Conservation (phyloP, 2,113 vertebrate genomes). For the Typhlomys cinereus region DNA sequence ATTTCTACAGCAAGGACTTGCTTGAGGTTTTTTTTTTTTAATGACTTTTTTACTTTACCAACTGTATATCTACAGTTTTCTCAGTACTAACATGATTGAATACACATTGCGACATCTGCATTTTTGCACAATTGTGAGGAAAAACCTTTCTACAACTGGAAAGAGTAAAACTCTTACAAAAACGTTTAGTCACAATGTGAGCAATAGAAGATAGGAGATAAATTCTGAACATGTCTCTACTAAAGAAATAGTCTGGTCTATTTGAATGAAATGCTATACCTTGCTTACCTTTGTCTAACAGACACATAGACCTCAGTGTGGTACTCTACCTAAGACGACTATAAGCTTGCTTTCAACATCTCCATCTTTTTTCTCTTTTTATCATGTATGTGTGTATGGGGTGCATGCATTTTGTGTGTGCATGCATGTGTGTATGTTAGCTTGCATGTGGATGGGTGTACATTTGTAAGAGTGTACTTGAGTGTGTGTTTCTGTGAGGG, state of each 20-base stretch:
- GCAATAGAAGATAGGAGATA: background rate
- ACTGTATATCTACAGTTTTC: background rate
- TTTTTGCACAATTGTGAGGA: background rate
- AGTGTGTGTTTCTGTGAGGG: too few relatives aligned
- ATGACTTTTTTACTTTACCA: background rate
- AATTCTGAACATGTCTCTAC: background rate
- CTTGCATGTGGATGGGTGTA: too few relatives aligned
- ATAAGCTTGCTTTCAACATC: too few relatives aligned
- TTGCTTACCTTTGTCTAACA: background rate
- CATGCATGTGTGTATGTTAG: too few relatives aligned
- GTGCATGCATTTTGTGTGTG: too few relatives aligned
- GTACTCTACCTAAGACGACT: background rate
- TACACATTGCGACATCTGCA: background rate
- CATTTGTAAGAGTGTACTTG: too few relatives aligned
- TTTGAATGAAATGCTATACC: too few relatives aligned
- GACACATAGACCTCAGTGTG: background rate
- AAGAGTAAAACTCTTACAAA: background rate
- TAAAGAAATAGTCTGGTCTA: background rate
- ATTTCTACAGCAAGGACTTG: background rate
- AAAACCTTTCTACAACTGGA: background rate
- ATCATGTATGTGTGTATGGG: too few relatives aligned
- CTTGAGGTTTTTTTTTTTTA: background rate
- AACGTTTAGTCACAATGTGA: background rate
- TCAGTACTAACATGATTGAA: background rate
- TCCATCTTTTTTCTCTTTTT: background rate